Base-by-base conservation (phyloP, 2,888 invertebrate genomes). In the Temnothorax unifasciatus region DNA sequence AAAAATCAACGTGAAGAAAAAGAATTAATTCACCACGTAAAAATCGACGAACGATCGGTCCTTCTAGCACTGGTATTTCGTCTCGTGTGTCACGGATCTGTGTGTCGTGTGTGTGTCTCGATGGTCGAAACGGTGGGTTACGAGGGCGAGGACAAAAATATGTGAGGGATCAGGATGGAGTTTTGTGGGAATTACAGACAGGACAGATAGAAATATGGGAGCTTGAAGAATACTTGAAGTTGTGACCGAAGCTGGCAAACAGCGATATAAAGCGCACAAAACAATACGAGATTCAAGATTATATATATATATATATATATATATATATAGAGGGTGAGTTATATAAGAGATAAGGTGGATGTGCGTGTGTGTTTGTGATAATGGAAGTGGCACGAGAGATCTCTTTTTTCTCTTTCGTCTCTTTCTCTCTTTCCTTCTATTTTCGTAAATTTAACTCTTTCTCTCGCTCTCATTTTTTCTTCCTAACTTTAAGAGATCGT, bases 231-330 rank as follows among this genome's bases (percentile, higher is more conserved):
- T 90, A 92, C 85, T 91, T 90, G 86, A 90, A 91, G 86, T 92
- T 87, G 90, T 92, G 93, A 93, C 92, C 93, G 92, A 93, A 92
- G 93, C 93, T 93, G 93, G 89, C 90, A 93, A 92, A 93, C 92
- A 93, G 90, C 92, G 92, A 90, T 92, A 91, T 91, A 92, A 87
- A 93, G 93, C 90, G 93, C 90, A 91, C 91, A 90, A 93, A 93
- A 92, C 91, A 90, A 91, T 92, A 91, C 89, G 90, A 92, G 87
- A 87, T 85, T 87, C 81, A 85, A 89, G 85, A 90, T 91, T 88
- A 77, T 85, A 86, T 86, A 89, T 82, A 83, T 86, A 82, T 86
- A 25, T 25, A 25, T 25, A 29, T 88, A 82, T 85, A 86, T 86
- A 89, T 82, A 84, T 85, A 82, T 63, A 86, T 34, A 85, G 75